Base-by-base conservation (phyloP, 1,140 invertebrate species). In the Sinella curviseta region DNA sequence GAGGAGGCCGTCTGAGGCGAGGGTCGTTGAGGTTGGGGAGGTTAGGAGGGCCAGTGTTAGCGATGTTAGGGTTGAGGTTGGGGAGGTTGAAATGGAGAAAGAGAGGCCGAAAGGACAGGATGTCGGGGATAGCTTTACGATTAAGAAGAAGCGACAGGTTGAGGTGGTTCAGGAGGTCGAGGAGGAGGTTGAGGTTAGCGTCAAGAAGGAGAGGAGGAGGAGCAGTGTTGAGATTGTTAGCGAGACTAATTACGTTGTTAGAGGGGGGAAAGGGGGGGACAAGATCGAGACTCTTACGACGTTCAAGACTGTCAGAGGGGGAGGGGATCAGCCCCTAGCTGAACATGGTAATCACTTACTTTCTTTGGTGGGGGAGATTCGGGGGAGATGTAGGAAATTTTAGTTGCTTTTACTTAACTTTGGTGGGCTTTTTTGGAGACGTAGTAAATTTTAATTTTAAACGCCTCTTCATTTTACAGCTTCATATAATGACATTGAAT, bases 231-330 rank as follows among this genome's bases (percentile, higher is more conserved):
- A 70, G 65, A 70, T 70, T 31, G 65, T 70, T 24, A n/a, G 3
- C 65, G 65, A 70, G 30, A 70, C 65, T 31, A 33, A 70, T 4
- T 70, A 70, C 65, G 31, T 70, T 70, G 65, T 70, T 12, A 60
- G 12, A 3, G n/a, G n/a, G n/a, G n/a, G n/a, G n/a, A 60, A 60
- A 70, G 30, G 31, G 28, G 65, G 12, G 31, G 24, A 60, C 39
- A 60, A 60, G 12, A n/a, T n/a, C 14, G 65, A 70, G 65, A 70
- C 65, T 14, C 65, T 70, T 30, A 70, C 65, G 26, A 70, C 65
- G 1, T 70, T 70, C 65, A 70, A 70, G 24, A 70, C 3, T n/a
- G 65, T 70, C 31, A 70, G n/a, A 70, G 39, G 39, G 20, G 39
- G 20, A 12, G 39, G 39, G 20, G 20, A 8, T 48, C 28, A 70